These are phyloP conservation scores for Chlamydotis undulata DNA, from an alignment of 2,113 vertebrate species.

Conservation along the genomic window DNA sequence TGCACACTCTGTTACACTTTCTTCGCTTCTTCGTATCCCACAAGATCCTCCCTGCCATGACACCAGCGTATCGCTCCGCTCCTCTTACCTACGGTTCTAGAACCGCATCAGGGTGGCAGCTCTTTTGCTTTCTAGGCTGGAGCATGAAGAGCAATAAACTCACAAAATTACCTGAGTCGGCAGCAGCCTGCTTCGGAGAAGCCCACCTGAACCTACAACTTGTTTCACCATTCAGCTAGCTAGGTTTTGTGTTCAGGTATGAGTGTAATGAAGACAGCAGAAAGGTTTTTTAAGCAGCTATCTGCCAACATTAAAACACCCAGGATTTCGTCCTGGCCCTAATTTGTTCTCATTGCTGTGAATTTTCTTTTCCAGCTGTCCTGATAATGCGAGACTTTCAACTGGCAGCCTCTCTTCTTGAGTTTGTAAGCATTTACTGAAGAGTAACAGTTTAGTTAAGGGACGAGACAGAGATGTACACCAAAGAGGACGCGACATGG, in stretches of 20 bases:
- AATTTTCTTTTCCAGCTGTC: background rate
- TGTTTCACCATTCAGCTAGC: background rate
- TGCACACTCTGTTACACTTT: background rate
- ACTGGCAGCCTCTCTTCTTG: background rate
- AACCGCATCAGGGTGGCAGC: background rate
- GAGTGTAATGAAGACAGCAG: background rate
- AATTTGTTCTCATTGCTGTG: background rate
- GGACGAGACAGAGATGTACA: background rate
- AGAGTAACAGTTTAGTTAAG: background rate
- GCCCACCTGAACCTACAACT: background rate
- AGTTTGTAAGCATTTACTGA: background rate
- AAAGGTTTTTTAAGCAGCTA: background rate
- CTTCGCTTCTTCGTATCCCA: background rate
- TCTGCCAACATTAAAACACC: background rate
- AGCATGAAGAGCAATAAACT: background rate
- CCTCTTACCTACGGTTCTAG: background rate
- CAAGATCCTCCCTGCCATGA: background rate
- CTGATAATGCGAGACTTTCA: background rate
- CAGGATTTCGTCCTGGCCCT: background rate
- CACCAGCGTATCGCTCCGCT: accelerated
- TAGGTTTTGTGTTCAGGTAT: background rate
- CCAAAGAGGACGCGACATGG: background rate
- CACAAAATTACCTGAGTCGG: background rate
- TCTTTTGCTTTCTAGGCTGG: background rate
- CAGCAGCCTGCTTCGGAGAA: background rate